Evolutionary conservation across 1,140 invertebrate genomes (phyloP).

Genomic region (Zelostemma sp.): DNA sequence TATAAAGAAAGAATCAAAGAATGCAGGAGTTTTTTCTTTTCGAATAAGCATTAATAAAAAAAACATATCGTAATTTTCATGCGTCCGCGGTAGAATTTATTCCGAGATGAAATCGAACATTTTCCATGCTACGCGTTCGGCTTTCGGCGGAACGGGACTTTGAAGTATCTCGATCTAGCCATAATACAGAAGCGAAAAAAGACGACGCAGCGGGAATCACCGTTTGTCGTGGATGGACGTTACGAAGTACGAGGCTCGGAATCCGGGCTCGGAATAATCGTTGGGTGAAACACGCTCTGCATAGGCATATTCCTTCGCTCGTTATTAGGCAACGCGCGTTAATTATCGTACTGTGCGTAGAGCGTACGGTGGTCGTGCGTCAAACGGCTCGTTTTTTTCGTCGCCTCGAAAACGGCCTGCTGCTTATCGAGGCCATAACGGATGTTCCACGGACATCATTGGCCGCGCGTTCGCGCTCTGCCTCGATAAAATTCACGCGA

Average conservation of each 20-base stretch:
- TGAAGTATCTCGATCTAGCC: slow-evolving; percentile 49
- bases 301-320: too few relatives aligned
- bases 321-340: too few relatives aligned
- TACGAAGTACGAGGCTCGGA: too few relatives aligned
- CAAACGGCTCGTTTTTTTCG: slow-evolving; percentile 16
- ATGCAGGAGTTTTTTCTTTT: too few relatives aligned
- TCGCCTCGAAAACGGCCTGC: slow-evolving; percentile 9
- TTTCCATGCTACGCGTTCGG: background rate
- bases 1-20: too few relatives aligned
- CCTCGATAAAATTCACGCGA: background rate
- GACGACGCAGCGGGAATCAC: slow-evolving; percentile 34
- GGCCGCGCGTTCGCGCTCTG: background rate
- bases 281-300: too few relatives aligned
- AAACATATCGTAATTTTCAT: too few relatives aligned
- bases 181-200: slow-evolving; percentile 49
- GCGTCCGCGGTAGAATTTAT: background rate
- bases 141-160: slow-evolving; percentile 36
- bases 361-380: too few relatives aligned
- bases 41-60: too few relatives aligned
- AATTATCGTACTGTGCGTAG: slow-evolving; percentile 27
- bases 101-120: background rate
- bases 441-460: slow-evolving; percentile 6
- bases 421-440: slow-evolving; percentile 23
- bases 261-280: too few relatives aligned
- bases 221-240: slow-evolving; percentile 33